Conservation (phyloP, 1,140 invertebrate genomes). For the Platyscapa corneri region DNA sequence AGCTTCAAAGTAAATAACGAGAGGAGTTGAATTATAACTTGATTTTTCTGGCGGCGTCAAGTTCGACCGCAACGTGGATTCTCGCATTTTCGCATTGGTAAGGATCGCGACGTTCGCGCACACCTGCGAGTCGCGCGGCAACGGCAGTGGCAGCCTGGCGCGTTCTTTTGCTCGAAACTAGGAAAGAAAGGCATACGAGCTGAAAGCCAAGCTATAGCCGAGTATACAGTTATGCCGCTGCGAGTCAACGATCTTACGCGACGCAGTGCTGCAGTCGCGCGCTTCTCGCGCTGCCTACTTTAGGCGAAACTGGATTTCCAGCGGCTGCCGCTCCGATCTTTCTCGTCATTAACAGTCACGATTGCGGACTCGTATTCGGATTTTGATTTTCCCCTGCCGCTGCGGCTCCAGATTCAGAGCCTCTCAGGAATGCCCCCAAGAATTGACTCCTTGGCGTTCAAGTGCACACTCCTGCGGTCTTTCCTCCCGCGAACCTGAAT, state of each 20-base stretch:
- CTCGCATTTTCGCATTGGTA: not conserved
- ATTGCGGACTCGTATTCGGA: not conserved
- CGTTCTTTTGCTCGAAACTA: not conserved
- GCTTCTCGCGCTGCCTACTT: slow-evolving; percentile 52
- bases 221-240: slow-evolving; percentile 56
- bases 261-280: not conserved
- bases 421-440: not conserved
- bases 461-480: not conserved
- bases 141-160: too few relatives aligned
- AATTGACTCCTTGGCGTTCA: not conserved
- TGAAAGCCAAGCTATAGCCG: not conserved
- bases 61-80: too few relatives aligned
- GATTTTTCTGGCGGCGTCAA: not conserved
- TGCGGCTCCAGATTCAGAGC: too few relatives aligned
- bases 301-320: slow-evolving; percentile 58
- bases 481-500: not conserved
- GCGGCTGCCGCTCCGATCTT: not conserved
- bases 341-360: not conserved
- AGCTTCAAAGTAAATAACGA: not conserved
- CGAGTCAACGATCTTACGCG: slow-evolving; percentile 61
- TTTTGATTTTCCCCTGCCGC: not conserved
- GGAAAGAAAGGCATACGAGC: slow-evolving; percentile 16
- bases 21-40: not conserved
- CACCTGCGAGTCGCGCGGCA: not conserved
- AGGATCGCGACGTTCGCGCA: not conserved